Percentiles rank a stretch among this genome's conserved stretches.
These are phyloP conservation scores for Drymodes brunneopygia DNA, from an alignment of 2,113 vertebrate genomes.

Conservation along the genomic window DNA sequence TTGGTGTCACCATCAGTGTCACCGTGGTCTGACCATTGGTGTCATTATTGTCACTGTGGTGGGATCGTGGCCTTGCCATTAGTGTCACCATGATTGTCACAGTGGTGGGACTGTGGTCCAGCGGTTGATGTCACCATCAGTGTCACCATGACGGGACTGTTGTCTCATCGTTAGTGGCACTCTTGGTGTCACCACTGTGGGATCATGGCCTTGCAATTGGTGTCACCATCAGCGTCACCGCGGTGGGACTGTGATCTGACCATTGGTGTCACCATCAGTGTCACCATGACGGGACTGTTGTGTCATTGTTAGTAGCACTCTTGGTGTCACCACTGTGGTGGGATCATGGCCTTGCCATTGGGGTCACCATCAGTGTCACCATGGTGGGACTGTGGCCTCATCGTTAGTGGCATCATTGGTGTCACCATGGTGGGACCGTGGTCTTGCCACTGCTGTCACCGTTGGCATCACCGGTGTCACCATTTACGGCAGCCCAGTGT, in stretches of 20 bases:
- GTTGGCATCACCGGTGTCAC: neutral
- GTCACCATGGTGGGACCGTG: neutral
- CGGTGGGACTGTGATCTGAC: accelerated
- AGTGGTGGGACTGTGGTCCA: accelerated
- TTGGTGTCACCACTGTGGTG: too few relatives aligned
- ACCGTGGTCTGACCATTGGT: too few relatives aligned
- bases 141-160: accelerated
- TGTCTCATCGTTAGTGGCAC: accelerated
- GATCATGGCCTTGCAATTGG: accelerated
- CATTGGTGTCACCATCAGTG: accelerated
- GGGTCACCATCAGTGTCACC: neutral
- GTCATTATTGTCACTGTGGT: too few relatives aligned
- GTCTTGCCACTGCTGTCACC: too few relatives aligned
- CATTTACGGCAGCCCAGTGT: neutral
- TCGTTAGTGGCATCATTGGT: neutral
- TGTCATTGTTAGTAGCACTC: too few relatives aligned
- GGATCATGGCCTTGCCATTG: too few relatives aligned
- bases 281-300: accelerated
- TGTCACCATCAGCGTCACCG: neutral
- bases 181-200: neutral
- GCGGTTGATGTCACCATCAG: accelerated
- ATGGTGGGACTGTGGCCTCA: neutral
- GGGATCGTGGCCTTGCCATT: too few relatives aligned
- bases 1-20: neutral
- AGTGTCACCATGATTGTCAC: neutral